Percentiles rank a stretch among this genome's conserved stretches.
These are phyloP conservation scores for Trichogramma pretiosum DNA, from an alignment of 1,140 invertebrate species.

Conservation along the genomic window DNA sequence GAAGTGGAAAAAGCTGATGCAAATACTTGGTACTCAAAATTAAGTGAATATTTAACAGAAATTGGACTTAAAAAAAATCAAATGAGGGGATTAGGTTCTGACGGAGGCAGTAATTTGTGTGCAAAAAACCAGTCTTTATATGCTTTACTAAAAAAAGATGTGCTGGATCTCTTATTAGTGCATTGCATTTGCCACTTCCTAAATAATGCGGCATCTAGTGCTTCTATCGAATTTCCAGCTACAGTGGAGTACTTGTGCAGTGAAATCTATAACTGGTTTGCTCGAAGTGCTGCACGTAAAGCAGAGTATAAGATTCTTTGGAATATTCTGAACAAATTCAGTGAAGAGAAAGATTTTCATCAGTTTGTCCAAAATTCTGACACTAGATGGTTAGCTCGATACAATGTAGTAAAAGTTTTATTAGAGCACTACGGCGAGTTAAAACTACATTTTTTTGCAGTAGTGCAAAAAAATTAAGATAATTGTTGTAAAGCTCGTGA, in stretches of 20 bases:
- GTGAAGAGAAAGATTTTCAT: not conserved
- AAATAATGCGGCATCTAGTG: conserved; percentile 20
- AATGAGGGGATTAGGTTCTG: conserved; percentile 13
- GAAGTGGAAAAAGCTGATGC: conserved; percentile 1
- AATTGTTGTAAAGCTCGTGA: conserved; percentile 7
- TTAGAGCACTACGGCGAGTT: conserved; percentile 13
- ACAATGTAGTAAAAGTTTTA: conserved; percentile 1
- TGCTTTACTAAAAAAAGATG: conserved; percentile 15
- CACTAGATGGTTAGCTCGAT: not conserved
- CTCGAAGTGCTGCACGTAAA: conserved; percentile 15
- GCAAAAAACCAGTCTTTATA: conserved; percentile 20
- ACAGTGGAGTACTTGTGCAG: conserved; percentile 20
- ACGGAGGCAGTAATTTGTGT: conserved; percentile 19
- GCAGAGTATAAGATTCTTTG: conserved; percentile 15
- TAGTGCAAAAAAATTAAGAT: not conserved
- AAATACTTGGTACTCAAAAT: not conserved
- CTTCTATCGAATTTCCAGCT: conserved; percentile 21
- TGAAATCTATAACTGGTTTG: conserved; percentile 25
- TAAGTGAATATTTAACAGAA: conserved; percentile 10
- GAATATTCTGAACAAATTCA: conserved; percentile 16
- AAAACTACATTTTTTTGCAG: conserved; percentile 14
- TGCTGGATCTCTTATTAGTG: conserved; percentile 16
- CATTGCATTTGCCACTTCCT: conserved; percentile 22
- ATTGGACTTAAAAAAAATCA: conserved; percentile 6
- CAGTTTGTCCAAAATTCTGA: not conserved